Conservation (phyloP, 2,888 invertebrate species). For the Dasypolia templi region DNA sequence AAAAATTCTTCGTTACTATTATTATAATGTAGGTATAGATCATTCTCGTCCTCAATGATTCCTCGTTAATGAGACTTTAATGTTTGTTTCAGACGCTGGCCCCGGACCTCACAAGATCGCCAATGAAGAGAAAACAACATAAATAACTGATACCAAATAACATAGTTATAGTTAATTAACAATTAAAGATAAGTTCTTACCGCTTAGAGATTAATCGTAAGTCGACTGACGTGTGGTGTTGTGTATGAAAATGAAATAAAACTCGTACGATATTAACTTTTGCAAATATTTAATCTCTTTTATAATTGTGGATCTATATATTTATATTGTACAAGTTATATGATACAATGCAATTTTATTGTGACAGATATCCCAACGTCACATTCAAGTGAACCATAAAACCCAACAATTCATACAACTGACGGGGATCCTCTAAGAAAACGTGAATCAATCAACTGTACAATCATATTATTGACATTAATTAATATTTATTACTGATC, state of each 20-base stretch:
- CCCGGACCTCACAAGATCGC: slow-evolving; percentile 91
- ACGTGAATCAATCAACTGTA: slow-evolving; percentile 84
- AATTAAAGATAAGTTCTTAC: slow-evolving; percentile 73
- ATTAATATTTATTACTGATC: slow-evolving; percentile 80
- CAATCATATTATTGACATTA: slow-evolving; percentile 83
- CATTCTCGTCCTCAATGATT: background rate
- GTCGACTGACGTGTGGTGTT: slow-evolving; percentile 73
- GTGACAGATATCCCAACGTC: slow-evolving; percentile 81
- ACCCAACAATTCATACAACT: slow-evolving; percentile 80
- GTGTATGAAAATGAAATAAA: slow-evolving; percentile 78
- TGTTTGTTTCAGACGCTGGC: slow-evolving; percentile 84
- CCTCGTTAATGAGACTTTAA: slow-evolving; percentile 21
- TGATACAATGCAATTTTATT: slow-evolving; percentile 87
- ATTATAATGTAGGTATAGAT: background rate
- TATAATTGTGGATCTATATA: slow-evolving; percentile 91
- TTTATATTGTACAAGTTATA: slow-evolving; percentile 91
- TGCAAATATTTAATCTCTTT: slow-evolving; percentile 91
- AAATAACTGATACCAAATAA: slow-evolving; percentile 76
- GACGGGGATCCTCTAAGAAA: slow-evolving; percentile 79
- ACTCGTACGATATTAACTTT: slow-evolving; percentile 86
- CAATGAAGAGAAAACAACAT: slow-evolving; percentile 69
- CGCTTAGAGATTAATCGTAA: slow-evolving; percentile 71
- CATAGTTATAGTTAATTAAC: slow-evolving; percentile 70
- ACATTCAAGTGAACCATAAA: slow-evolving; percentile 78
- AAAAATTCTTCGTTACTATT: background rate